Conservation (phyloP, 1,140 invertebrate genomes). For the silkworm (Bombyx mori) region DNA sequence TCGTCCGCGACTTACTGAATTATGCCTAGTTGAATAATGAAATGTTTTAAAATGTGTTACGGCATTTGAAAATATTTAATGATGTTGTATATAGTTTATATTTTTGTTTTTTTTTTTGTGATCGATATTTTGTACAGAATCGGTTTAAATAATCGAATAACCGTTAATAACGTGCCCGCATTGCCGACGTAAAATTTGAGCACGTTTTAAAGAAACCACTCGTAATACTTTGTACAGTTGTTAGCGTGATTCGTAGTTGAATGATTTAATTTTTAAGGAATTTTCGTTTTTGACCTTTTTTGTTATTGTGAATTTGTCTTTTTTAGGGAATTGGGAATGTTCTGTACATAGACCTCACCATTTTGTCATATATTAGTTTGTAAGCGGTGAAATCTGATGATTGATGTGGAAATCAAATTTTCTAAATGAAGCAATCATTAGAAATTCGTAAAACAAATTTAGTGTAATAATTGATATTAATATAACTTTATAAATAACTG, state of each 20-base stretch:
- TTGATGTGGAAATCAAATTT: constrained; percentile 70
- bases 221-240: constrained; percentile 69
- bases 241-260: constrained; percentile 67
- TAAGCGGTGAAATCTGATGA: constrained; percentile 67
- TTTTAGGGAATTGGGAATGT: constrained; percentile 71
- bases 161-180: constrained; percentile 49
- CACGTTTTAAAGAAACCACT: constrained; percentile 67
- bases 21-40: constrained; percentile 67
- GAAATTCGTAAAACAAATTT: constrained; percentile 69
- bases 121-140: constrained; percentile 61
- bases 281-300: constrained; percentile 64
- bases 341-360: constrained; percentile 67
- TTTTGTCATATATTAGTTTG: constrained; percentile 58
- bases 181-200: constrained; percentile 46
- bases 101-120: constrained; percentile 33
- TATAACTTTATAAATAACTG: constrained; percentile 74
- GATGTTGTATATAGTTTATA: constrained; percentile 71
- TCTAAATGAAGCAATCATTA: constrained; percentile 72
- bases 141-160: constrained; percentile 32
- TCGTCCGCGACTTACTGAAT: constrained; percentile 47
- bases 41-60: constrained; percentile 71
- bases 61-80: constrained; percentile 71
- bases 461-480: constrained; percentile 72
- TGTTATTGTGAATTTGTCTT: constrained; percentile 71
- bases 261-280: constrained; percentile 63